Evolutionary conservation across 2,797 vertebrate species (phyloP), one percentile per base, ranked within the genome.

Genomic region (Gymnocypris eckloni): DNA sequence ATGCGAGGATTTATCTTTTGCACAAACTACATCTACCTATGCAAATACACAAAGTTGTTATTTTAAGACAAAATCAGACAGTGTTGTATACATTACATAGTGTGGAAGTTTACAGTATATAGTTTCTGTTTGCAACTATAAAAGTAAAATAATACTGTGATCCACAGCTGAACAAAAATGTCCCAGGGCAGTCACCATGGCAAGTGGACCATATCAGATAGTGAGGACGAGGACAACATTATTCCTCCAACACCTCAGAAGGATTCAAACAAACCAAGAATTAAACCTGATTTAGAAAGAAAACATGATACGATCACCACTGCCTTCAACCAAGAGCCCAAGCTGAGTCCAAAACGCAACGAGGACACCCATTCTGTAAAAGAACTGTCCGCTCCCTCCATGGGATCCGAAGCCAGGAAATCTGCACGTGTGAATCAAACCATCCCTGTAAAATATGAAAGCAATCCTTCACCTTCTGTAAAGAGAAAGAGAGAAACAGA

Each of bases 191-290:
- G 96, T 18, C 94, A 93, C 3, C 95, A 99, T 0, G 98, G 98
- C 33, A 98, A 91, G 92, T 99, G 98, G 98, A 95, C 96, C 0
- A 88, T 99, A 85, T 99, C 98, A 54, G 98, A 97, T 89, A 99
- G 98, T 7, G 98, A 99, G 6, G 97, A 99, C 3, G 97, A 98
- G 20, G 90, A 96, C 18, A 93, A 96, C 13, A 50, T 45, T 39
- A 88, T 94, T 66, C 93, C 91, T 71, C 90, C 91, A 9, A 91
- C 89, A 7, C 54, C 90, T 11, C 41, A 79, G 48, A 89, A 90
- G 15, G 66, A 72, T 4, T 79, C 66, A 41, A 50, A 59, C 80
- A 86, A 85, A 16, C 20, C 69, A 80, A 5, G 45, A 81, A 33
- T 1, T 2, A 85, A 48, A 37, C 72, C 37, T 79, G 71, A 59